Base-by-base conservation (phyloP, 2,797 vertebrate species). In the Lepilemur septentrionalis region DNA sequence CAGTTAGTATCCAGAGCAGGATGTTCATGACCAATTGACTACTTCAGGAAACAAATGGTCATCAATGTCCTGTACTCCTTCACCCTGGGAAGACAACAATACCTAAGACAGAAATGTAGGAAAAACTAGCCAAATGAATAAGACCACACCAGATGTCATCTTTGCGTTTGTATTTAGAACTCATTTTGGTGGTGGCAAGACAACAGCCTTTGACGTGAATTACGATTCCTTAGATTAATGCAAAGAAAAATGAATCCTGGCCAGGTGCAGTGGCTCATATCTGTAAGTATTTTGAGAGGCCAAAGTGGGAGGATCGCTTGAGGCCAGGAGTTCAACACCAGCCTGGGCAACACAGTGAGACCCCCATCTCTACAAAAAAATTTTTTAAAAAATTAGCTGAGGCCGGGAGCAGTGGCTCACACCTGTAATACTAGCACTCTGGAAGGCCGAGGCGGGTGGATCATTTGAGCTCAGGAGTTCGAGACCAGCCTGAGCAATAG, bases 1-100 rank as follows among this genome's bases (percentile, higher is more conserved):
- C 99, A 0, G 99, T 99, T 95, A 99, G 99, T 22, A 99, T 99
- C 96, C 99, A 99, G 98, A 99, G 99, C 73, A 99, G 99, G 97
- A 99, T 99, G 98, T 99, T 99, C 97, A 99, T 99, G 99, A 99
- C 99, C 65, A 99, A 99, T 98, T 98, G 99, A 15, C 98, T 99
- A 96, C 99, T 99, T 98, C 99, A 99, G 98, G 95, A 99, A 99
- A 99, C 99, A 99, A 98, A 99, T 99, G 99, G 99, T 99, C 57
- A 99, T 99, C 1, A 99, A 99, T 98, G 99, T 99, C 81, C 99
- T 99, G 30, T 30, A 63, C 13, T 63, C 30, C 61, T 32, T 97
- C 99, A 99, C 97, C 99, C 99, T 41, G 99, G 99, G 95, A 99
- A 99, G 97, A 99, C 99, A 97, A 99, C 99, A 95, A 99, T 99